These are phyloP conservation scores for Smittia aterrima DNA, from an alignment of 2,888 invertebrate species.

Conservation along the genomic window DNA sequence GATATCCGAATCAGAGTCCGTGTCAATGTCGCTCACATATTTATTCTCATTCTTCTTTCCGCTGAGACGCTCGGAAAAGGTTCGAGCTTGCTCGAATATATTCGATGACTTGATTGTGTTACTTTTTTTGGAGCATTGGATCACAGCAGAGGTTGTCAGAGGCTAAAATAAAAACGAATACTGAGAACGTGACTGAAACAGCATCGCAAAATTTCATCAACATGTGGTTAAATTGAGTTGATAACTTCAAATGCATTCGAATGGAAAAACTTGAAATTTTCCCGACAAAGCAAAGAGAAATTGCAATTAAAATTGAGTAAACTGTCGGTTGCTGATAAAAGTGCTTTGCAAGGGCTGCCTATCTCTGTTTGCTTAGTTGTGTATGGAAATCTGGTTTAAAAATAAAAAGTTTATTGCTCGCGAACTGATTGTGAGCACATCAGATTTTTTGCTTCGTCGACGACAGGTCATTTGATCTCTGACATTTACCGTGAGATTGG, in stretches of 20 bases:
- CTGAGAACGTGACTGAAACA: not conserved
- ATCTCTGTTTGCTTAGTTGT: too few species aligned
- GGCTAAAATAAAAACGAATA: not conserved
- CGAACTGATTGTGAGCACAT: too few species aligned
- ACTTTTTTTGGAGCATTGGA: constrained; percentile 26
- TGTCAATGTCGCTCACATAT: constrained; percentile 57
- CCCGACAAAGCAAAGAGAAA: too few species aligned
- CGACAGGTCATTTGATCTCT: too few species aligned
- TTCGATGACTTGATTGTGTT: constrained; percentile 13
- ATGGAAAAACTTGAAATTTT: too few species aligned
- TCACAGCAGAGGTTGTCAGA: constrained; percentile 22
- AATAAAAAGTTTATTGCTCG: too few species aligned
- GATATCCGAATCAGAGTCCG: constrained; percentile 54
- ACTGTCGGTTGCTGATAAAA: too few species aligned
- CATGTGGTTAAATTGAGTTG: not conserved
- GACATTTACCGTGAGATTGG: too few species aligned
- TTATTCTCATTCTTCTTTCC: constrained; percentile 44
- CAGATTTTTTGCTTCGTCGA: too few species aligned
- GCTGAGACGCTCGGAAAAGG: constrained; percentile 38
- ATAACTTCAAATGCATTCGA: not conserved
- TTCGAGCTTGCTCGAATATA: constrained; percentile 28
- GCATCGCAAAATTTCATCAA: not conserved
- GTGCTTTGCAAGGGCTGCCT: too few species aligned
- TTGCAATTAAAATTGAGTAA: too few species aligned
- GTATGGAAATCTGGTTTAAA: too few species aligned